Percentiles rank a stretch among this genome's conserved stretches.
These are phyloP conservation scores for Orussus abietinus DNA, from an alignment of 1,140 invertebrate genomes.

Conservation along the genomic window DNA sequence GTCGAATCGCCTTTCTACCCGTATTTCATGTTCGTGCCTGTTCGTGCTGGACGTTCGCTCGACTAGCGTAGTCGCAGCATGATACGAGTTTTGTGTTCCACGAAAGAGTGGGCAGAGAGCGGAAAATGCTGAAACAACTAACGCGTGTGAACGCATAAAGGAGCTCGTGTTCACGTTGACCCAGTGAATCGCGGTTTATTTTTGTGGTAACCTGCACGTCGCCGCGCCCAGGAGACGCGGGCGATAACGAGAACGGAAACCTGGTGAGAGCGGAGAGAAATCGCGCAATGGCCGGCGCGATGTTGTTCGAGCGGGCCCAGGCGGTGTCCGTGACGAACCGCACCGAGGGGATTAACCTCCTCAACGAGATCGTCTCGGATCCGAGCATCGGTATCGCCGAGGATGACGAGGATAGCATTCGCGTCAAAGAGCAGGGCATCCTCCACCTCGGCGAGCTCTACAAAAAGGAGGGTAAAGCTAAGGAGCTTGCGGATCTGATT, in stretches of 20 bases:
- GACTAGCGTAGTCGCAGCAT: slow-evolving; percentile 21
- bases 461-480: slow-evolving; percentile 88
- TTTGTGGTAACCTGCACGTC: too few species aligned
- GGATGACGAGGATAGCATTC: slow-evolving; percentile 82
- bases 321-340: slow-evolving; percentile 66
- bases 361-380: slow-evolving; percentile 69
- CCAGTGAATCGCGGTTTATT: too few species aligned
- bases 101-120: slow-evolving; percentile 6
- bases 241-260: slow-evolving; percentile 1
- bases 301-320: slow-evolving; percentile 77
- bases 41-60: too few species aligned
- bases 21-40: too few species aligned
- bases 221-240: not conserved
- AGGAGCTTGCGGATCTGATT: slow-evolving; percentile 90
- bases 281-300: slow-evolving; percentile 73
- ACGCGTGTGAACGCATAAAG: slow-evolving; percentile 2
- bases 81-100: slow-evolving; percentile 22
- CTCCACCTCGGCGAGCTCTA: slow-evolving; percentile 84
- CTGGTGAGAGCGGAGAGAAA: slow-evolving; percentile 3
- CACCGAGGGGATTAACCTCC: slow-evolving; percentile 65
- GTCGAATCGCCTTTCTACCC: too few species aligned
- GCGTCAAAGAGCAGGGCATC: slow-evolving; percentile 85
- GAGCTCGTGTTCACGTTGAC: not conserved
- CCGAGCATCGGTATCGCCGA: slow-evolving; percentile 62
- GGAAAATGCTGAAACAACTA: slow-evolving; percentile 8